Base-by-base conservation (phyloP, 2,888 invertebrate genomes). In the Notodonta dromedarius region DNA sequence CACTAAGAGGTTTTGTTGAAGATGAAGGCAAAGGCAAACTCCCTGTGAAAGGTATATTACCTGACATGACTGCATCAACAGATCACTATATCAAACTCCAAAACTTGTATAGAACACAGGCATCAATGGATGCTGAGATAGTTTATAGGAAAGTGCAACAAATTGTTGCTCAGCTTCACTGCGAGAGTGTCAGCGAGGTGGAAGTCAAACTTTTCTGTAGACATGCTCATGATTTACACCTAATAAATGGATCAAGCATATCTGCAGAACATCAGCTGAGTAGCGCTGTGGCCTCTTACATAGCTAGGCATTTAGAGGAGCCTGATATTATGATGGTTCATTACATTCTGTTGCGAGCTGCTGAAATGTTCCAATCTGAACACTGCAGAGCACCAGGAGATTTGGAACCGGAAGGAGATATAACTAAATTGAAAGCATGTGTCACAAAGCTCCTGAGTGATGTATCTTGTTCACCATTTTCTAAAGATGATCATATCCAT, bases 11-110 rank as follows among this genome's bases (percentile, higher is more conserved):
- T 76, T 98, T 98, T 90, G 95, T 98, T 44, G 95, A 96, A 77
- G 95, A 96, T 64, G 98, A 98, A 88, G 98, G 98, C 6, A 93
- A 95, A 69, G 97, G 97, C 24, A 94, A 94, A 63, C 90, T 99
- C 32, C 99, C 99, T 7, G 87, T 99, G 6, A 95, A 96, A 77
- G 99, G 99, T 32, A 95, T 96, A 9, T 91, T 99, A 53, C 99
- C 99, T 3, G 99, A 99, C 83, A 99, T 99, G 99, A 98, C 98
- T 5, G 96, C 99, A 2, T 98, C 99, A 74, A 98, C 99, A 5
- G 96, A 96, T 65, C 96, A 97, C 76, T 99, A 98, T 86, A 96
- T 99, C 55, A 95, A 96, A 66, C 94, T 99, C 60, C 99, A 99
- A 86, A 97, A 97, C 86, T 94, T 98, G 86, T 98, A 98, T 83